These are phyloP conservation scores for Stylophora pistillata DNA, from an alignment of 64 coral and sea anemone genomes.

Conservation along the genomic window DNA sequence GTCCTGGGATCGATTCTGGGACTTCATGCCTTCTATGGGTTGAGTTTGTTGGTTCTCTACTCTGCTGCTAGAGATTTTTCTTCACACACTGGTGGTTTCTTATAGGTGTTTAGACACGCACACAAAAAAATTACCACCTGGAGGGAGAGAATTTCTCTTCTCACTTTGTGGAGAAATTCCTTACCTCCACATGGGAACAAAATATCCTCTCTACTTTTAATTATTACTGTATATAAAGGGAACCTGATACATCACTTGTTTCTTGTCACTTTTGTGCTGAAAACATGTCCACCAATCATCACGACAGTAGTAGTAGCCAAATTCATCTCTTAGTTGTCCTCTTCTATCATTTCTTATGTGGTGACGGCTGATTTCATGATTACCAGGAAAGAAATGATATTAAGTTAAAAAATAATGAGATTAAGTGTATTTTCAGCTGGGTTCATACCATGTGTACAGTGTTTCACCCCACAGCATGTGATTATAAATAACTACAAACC, in stretches of 20 bases:
- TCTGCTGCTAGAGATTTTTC: no score
- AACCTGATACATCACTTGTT: slow-evolving; percentile 56
- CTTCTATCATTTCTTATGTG: slow-evolving; percentile 17
- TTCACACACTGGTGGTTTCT: no score
- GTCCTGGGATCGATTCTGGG: no score
- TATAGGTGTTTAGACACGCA: no score
- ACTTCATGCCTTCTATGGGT: no score
- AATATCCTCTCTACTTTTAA: no score
- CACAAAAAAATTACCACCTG: no score
- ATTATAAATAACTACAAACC: neutral
- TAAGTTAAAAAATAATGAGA: neutral
- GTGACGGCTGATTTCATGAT: slow-evolving; percentile 64
- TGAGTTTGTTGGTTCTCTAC: no score
- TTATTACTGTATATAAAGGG: no score
- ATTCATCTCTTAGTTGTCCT: slow-evolving; percentile 61
- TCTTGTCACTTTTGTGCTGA: slow-evolving; percentile 67
- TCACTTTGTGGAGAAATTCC: no score
- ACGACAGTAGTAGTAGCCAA: slow-evolving; percentile 68
- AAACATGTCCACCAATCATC: slow-evolving; percentile 73
- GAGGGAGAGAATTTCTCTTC: no score
- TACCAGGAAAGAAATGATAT: slow-evolving; percentile 12
- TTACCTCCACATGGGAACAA: no score
- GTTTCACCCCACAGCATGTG: neutral
- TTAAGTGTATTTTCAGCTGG: neutral
- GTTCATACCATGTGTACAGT: neutral